Percentiles rank a stretch among this genome's conserved stretches.
Conservation (phyloP, 2,888 invertebrate genomes). For the Monopis laevigella region DNA sequence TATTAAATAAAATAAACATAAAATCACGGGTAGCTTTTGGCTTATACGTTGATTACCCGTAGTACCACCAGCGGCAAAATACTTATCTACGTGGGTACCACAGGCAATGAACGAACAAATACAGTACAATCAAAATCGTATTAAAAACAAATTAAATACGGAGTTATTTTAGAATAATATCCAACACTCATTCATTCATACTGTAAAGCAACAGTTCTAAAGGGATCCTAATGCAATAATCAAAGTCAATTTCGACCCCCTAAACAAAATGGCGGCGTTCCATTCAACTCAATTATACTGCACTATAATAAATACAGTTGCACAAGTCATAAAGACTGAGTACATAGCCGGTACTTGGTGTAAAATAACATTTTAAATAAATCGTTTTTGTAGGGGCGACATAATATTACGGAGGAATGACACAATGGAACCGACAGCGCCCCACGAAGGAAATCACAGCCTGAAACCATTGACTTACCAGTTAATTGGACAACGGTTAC, state of each 20-base stretch:
- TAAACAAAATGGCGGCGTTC: slow-evolving; percentile 51
- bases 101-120: no score
- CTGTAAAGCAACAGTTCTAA: no score
- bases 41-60: no score
- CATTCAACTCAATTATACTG: slow-evolving; percentile 2
- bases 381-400: slow-evolving; percentile 55
- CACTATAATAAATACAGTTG: slow-evolving; percentile 12
- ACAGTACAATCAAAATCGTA: no score
- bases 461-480: slow-evolving; percentile 27
- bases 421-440: slow-evolving; percentile 38
- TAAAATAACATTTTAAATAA: slow-evolving; percentile 67
- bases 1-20: no score
- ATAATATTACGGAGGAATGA: slow-evolving; percentile 55
- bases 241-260: slow-evolving; percentile 34
- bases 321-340: slow-evolving; percentile 21
- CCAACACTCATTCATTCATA: no score
- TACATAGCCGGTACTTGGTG: slow-evolving; percentile 42
- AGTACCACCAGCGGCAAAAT: no score
- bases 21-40: no score
- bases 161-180: no score
- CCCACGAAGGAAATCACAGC: slow-evolving; percentile 46
- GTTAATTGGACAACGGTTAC: slow-evolving; percentile 27
- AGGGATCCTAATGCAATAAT: slow-evolving; percentile 23
- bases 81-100: no score
- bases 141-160: no score